Conservation (phyloP, 2,888 invertebrate species). For the Thyatira batis region DNA sequence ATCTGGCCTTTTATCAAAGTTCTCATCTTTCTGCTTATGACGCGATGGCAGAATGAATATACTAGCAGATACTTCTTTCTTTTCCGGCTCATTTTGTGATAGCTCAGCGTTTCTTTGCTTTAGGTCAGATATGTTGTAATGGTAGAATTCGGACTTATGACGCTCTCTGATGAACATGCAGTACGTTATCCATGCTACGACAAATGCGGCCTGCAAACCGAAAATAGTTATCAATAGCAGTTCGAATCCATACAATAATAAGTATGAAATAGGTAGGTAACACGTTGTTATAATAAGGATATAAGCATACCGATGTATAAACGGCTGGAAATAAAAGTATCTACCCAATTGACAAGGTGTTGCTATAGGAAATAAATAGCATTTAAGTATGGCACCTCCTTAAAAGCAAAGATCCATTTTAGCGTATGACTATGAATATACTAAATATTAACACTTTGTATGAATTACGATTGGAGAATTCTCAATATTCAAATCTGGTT, state of each 20-base stretch:
- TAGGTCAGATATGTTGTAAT: constrained; percentile 62
- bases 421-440: too few relatives aligned
- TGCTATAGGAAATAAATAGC: too few relatives aligned
- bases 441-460: too few relatives aligned
- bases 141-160: constrained; percentile 61
- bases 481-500: too few relatives aligned
- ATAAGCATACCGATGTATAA: too few relatives aligned
- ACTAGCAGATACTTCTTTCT: constrained; percentile 47
- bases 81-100: constrained; percentile 33
- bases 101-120: constrained; percentile 50
- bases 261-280: too few relatives aligned
- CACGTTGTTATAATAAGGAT: too few relatives aligned
- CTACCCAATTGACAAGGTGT: too few relatives aligned
- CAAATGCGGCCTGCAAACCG: constrained; percentile 57
- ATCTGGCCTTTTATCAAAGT: constrained; percentile 63
- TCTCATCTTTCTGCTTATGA: constrained; percentile 55
- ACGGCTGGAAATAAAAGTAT: background rate
- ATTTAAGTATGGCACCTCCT: too few relatives aligned
- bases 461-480: too few relatives aligned
- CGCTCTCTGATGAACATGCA: constrained; percentile 72
- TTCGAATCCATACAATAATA: too few relatives aligned
- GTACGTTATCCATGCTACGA: constrained; percentile 67
- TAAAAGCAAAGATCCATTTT: too few relatives aligned
- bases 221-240: constrained; percentile 2
- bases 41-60: constrained; percentile 65